Evolutionary conservation across 2,113 vertebrate genomes (phyloP).

Genomic region (Petrocephalus microphthalmus): DNA sequence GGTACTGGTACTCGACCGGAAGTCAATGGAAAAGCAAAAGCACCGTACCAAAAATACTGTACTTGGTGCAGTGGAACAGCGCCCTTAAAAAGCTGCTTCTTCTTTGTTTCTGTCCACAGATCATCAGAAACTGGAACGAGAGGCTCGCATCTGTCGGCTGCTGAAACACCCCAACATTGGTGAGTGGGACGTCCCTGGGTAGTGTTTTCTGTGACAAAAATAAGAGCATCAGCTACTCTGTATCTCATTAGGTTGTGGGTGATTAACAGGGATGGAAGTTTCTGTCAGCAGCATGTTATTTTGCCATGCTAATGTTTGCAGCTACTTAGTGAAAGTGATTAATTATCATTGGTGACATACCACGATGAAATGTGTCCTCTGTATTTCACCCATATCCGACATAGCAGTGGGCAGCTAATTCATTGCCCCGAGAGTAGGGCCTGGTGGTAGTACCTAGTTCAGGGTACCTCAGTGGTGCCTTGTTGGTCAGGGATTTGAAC

Average conservation of each 20-base stretch:
- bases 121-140: conserved; percentile 70
- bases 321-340: not conserved
- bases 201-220: not conserved
- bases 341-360: no score
- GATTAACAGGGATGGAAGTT: not conserved
- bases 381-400: no score
- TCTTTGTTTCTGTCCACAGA: conserved; percentile 45
- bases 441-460: no score
- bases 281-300: not conserved
- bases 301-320: not conserved
- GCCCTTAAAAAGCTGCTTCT: not conserved
- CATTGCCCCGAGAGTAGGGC: no score
- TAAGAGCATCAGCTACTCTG: not conserved
- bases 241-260: not conserved
- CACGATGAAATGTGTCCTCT: no score
- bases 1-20: no score
- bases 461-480: no score
- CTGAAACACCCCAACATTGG: conserved; percentile 67
- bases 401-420: no score
- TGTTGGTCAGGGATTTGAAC: no score
- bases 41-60: no score
- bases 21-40: no score
- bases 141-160: conserved; percentile 67
- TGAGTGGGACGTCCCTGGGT: conserved; percentile 36
- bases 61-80: no score